Base-by-base conservation (phyloP, 2,797 vertebrate genomes). In the Hozukius guyotensis region DNA sequence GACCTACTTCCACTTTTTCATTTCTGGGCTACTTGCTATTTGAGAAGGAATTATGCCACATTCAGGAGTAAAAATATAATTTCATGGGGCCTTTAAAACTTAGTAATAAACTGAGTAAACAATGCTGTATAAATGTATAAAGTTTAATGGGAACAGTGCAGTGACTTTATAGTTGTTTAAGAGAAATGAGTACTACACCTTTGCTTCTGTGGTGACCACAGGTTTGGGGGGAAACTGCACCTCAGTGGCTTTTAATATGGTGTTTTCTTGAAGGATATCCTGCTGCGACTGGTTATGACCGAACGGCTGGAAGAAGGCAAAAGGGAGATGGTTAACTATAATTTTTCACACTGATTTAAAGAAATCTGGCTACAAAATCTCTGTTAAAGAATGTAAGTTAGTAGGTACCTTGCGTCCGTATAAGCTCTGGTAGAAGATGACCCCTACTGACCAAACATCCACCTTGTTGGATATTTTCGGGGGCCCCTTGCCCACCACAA, bases 401-500 rank as follows among this genome's bases (percentile, higher is more conserved):
- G 29, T 25, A 5, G 31, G 85, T 95, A 99, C 97, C 97, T 99
- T 99, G 85, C 97, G 97, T 86, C 98, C 98, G 80, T 98, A 99
- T 22, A 99, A 96, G 95, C 97, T 98, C 92, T 99, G 98, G 91
- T 98, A 99, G 93, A 99, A 99, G 93, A 99, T 99, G 84, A 99
- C 97, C 72, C 98, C 98, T 65, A 99, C 96, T 72, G 98, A 98
- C 98, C 98, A 99, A 77, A 99, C 98, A 11, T 99, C 98, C 62
- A 99, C 98, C 92, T 99, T 99, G 94, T 98, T 99, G 88, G 98
- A 99, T 94, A 99, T 99, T 95, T 99, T 99, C 62, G 97, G 97
- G 72, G 98, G 97, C 78, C 98, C 97, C 84, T 98, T 98, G 38
- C 98, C 98, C 91, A 98, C 97, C 80, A 98, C 97, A 89, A 99